A percentile compares a stretch with the other conserved stretches of the same genome.
Conservation (phyloP, 2,113 vertebrate species). For the Chaetops frenatus region DNA sequence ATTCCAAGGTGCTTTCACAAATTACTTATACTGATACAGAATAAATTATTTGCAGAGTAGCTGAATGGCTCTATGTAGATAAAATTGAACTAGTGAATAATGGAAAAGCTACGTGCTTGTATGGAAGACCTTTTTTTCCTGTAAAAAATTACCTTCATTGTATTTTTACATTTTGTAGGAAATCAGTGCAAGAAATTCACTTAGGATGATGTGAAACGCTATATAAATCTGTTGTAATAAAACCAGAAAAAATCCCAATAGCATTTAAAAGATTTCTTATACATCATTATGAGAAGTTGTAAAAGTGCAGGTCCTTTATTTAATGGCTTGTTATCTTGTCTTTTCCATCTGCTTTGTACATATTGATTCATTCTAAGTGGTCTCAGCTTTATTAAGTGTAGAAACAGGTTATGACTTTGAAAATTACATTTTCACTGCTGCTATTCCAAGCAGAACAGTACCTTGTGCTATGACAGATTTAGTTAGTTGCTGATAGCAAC, state of each 20-base stretch:
- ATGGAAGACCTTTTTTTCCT: background rate
- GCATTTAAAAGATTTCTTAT: background rate
- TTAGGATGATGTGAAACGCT: background rate
- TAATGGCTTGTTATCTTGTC: background rate
- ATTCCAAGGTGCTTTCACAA: background rate
- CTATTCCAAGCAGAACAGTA: background rate
- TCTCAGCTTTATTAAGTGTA: background rate
- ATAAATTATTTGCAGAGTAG: background rate
- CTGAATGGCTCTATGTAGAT: background rate
- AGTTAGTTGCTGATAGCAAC: background rate
- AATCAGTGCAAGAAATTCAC: background rate
- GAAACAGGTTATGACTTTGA: background rate
- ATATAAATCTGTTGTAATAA: background rate
- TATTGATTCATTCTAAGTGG: background rate
- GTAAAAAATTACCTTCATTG: background rate
- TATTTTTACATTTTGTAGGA: background rate
- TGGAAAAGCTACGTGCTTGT: background rate
- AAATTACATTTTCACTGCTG: background rate
- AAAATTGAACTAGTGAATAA: background rate
- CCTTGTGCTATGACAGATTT: background rate
- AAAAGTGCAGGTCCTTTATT: background rate
- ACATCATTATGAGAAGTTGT: background rate
- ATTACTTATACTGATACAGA: background rate
- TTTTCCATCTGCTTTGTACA: background rate
- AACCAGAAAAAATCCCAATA: background rate